phyloP scores from a whole-genome alignment of 2,888 invertebrate species.

The Scaptomyza cyrtandrae region DNA sequence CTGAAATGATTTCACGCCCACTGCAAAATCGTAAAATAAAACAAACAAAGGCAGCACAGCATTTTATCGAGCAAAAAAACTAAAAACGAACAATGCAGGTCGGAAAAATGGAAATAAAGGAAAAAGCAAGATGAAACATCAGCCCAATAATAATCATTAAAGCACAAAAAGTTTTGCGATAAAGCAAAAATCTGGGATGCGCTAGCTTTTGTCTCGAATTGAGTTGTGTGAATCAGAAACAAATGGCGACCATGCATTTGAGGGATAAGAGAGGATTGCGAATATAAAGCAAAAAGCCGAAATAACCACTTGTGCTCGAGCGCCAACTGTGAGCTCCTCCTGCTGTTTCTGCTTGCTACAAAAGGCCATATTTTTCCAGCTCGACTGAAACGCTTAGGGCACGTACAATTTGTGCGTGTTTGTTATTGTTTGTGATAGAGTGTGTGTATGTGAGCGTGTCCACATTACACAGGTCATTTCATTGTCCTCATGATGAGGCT shows the following conservation, averaged over 20 bases:
- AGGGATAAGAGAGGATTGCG: not conserved
- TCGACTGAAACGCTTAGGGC: slow-evolving; percentile 61
- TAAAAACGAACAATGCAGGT: slow-evolving; percentile 23
- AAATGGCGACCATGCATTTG: slow-evolving; percentile 45
- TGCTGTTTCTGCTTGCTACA: slow-evolving; percentile 49
- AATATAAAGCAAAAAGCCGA: slow-evolving; percentile 69
- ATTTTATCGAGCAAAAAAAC: slow-evolving; percentile 19
- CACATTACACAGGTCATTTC: slow-evolving; percentile 57
- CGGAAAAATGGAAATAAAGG: slow-evolving; percentile 1
- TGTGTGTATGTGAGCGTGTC: slow-evolving; percentile 4
- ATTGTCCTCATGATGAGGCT: slow-evolving; percentile 54
- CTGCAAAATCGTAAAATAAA: slow-evolving; percentile 44
- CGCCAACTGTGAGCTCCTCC: slow-evolving; percentile 15
- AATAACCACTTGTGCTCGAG: slow-evolving; percentile 71
- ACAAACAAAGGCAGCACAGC: slow-evolving; percentile 64
- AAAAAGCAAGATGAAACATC: slow-evolving; percentile 28
- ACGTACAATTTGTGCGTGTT: slow-evolving; percentile 7
- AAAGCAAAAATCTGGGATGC: slow-evolving; percentile 25
- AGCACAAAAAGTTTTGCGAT: slow-evolving; percentile 55
- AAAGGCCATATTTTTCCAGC: slow-evolving; percentile 76
- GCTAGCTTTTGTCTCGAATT: slow-evolving; percentile 44
- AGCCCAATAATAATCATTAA: slow-evolving; percentile 75
- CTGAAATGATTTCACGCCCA: slow-evolving; percentile 60
- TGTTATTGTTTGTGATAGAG: not conserved
- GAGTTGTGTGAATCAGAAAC: slow-evolving; percentile 53